phyloP scores from a whole-genome alignment of 23 tunicate species.

The Halocynthia aurantium region DNA sequence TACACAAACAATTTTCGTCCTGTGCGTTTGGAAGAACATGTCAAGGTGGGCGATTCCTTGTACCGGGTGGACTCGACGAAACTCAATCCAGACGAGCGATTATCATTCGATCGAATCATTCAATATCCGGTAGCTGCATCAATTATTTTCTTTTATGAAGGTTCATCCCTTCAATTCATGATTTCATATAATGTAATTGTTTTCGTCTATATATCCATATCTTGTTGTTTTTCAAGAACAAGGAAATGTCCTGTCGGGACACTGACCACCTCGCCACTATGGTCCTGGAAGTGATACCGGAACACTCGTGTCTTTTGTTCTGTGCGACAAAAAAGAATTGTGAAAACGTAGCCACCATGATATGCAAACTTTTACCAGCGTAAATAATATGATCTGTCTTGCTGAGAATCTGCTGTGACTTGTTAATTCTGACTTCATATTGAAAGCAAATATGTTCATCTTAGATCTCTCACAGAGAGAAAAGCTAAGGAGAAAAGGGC shows the following conservation, averaged over 20 bases:
- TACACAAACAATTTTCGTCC: slow-evolving; percentile 74
- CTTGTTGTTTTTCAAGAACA: slow-evolving; percentile 24
- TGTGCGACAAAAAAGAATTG: slow-evolving; percentile 95
- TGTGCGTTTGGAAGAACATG: slow-evolving; percentile 59
- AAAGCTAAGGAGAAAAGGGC: slow-evolving; percentile 37
- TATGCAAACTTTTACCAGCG: slow-evolving; percentile 67
- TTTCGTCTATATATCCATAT: not conserved
- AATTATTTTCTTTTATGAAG: too few relatives aligned
- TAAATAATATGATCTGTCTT: not conserved
- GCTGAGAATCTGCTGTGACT: not conserved
- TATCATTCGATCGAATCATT: slow-evolving; percentile 31
- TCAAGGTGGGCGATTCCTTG: slow-evolving; percentile 37
- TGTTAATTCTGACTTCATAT: not conserved
- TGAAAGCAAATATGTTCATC: not conserved
- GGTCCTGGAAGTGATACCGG: slow-evolving; percentile 71
- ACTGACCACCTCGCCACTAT: slow-evolving; percentile 61
- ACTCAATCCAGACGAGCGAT: slow-evolving; percentile 37
- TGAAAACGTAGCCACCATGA: slow-evolving; percentile 70
- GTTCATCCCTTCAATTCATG: not conserved
- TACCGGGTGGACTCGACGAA: slow-evolving; percentile 32
- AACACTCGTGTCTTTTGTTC: slow-evolving; percentile 87
- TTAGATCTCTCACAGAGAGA: slow-evolving; percentile 38
- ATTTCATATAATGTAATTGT: not conserved
- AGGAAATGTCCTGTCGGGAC: slow-evolving; percentile 44
- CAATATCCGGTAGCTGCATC: slow-evolving; percentile 14